Conservation (phyloP, 2,888 invertebrate genomes). For the Eulithis testata region DNA sequence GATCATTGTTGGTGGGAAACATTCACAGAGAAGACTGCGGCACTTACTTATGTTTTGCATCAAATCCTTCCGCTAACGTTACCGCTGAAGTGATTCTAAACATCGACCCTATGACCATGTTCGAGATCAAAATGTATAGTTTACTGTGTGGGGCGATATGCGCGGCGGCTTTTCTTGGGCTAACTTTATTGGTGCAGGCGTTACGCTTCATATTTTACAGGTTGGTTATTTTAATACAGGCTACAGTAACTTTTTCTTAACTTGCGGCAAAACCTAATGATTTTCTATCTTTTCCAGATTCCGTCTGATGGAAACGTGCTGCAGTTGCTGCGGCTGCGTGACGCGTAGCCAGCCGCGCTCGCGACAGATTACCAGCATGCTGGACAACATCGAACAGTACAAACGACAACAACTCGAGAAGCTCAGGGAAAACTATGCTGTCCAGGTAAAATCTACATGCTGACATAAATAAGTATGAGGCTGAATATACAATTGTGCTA, state of each 20-base stretch:
- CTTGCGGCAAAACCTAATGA: slow-evolving; percentile 16
- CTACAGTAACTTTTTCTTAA: slow-evolving; percentile 1
- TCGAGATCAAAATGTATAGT: slow-evolving; percentile 93
- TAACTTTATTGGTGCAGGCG: slow-evolving; percentile 92
- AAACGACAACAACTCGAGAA: slow-evolving; percentile 95
- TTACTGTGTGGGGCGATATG: slow-evolving; percentile 92
- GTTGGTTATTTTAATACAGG: slow-evolving; percentile 76
- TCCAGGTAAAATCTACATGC: slow-evolving; percentile 86
- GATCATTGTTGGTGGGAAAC: slow-evolving; percentile 89
- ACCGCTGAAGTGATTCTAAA: slow-evolving; percentile 90
- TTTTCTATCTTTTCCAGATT: slow-evolving; percentile 82
- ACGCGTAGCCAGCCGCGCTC: slow-evolving; percentile 90
- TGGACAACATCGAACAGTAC: slow-evolving; percentile 95
- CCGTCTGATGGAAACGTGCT: slow-evolving; percentile 89
- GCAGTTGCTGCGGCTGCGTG: slow-evolving; percentile 90
- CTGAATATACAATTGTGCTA: not conserved
- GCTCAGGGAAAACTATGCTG: slow-evolving; percentile 95
- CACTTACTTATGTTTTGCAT: slow-evolving; percentile 92
- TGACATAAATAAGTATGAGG: not conserved
- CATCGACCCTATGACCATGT: slow-evolving; percentile 94
- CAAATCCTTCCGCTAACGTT: slow-evolving; percentile 92
- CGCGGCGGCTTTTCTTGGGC: slow-evolving; percentile 90
- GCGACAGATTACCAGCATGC: slow-evolving; percentile 93
- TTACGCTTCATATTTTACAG: slow-evolving; percentile 88
- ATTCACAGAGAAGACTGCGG: slow-evolving; percentile 93